Percentiles rank a stretch among this genome's conserved stretches.
Conservation (phyloP, 2,888 invertebrate genomes). For the Scelioninae gen. 2 region DNA sequence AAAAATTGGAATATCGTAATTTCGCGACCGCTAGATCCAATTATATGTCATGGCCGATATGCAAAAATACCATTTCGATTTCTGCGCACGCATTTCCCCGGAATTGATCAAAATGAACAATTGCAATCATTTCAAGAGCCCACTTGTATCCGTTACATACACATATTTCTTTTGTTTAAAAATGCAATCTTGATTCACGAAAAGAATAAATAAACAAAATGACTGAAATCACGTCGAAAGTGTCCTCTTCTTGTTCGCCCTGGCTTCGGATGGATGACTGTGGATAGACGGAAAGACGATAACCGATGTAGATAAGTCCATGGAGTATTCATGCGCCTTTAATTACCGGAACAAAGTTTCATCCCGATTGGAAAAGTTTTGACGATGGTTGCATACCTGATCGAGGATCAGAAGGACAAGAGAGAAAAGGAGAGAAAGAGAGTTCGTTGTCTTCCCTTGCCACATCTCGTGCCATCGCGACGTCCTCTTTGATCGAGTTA, state of each 20-base stretch:
- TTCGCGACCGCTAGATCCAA: too few relatives aligned
- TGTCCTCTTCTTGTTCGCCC: slow-evolving; percentile 40
- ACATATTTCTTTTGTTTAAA: too few relatives aligned
- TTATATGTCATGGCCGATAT: too few relatives aligned
- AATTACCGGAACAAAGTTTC: slow-evolving; percentile 74
- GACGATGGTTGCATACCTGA: slow-evolving; percentile 73
- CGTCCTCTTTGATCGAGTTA: slow-evolving; percentile 67
- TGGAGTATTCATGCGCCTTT: slow-evolving; percentile 74
- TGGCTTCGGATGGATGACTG: slow-evolving; percentile 51
- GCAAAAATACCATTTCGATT: too few relatives aligned
- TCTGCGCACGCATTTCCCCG: too few relatives aligned
- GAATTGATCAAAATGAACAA: too few relatives aligned
- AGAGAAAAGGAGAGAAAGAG: slow-evolving; percentile 38
- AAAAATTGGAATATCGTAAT: too few relatives aligned
- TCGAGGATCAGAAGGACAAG: slow-evolving; percentile 61
- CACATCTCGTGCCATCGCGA: slow-evolving; percentile 50
- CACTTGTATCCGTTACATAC: too few relatives aligned
- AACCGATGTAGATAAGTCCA: slow-evolving; percentile 68
- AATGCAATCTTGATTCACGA: too few relatives aligned
- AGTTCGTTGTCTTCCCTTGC: slow-evolving; percentile 42
- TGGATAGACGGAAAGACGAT: slow-evolving; percentile 45
- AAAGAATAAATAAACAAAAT: slow-evolving; percentile 15
- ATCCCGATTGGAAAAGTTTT: slow-evolving; percentile 75
- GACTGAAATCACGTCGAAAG: slow-evolving; percentile 17
- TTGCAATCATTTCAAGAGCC: too few relatives aligned